These are phyloP conservation scores for Podilymbus podiceps DNA, from an alignment of 2,113 vertebrate species.

Conservation along the genomic window DNA sequence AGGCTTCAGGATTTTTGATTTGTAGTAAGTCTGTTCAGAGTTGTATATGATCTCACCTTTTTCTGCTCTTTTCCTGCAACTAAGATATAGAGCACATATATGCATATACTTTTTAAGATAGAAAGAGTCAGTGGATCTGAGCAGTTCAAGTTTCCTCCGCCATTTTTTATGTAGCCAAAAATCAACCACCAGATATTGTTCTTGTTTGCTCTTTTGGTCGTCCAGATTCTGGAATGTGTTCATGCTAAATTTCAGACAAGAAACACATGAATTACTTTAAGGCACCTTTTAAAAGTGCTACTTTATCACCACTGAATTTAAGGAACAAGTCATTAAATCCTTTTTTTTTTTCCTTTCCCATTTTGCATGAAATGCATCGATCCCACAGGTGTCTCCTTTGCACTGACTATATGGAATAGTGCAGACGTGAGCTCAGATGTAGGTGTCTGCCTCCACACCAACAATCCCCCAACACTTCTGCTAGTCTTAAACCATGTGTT, in stretches of 20 bases:
- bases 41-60: neutral
- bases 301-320: neutral
- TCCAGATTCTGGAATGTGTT: neutral
- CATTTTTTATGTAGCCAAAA: neutral
- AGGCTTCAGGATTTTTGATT: neutral
- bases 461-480: neutral
- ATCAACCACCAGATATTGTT: neutral
- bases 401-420: neutral
- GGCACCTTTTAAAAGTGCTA: neutral
- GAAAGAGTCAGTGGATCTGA: neutral
- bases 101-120: neutral
- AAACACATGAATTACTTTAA: neutral
- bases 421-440: neutral
- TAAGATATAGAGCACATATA: neutral
- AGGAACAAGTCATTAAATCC: neutral
- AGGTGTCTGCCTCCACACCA: neutral
- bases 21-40: neutral
- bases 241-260: neutral
- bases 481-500: neutral
- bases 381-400: neutral
- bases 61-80: neutral
- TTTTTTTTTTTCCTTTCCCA: neutral
- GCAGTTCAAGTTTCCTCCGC: neutral
- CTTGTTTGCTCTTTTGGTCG: neutral
- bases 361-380: neutral